Evolutionary conservation across 2,113 vertebrate species (phyloP), one percentile per base, ranked within the genome.

Genomic region (Xerus inauris): DNA sequence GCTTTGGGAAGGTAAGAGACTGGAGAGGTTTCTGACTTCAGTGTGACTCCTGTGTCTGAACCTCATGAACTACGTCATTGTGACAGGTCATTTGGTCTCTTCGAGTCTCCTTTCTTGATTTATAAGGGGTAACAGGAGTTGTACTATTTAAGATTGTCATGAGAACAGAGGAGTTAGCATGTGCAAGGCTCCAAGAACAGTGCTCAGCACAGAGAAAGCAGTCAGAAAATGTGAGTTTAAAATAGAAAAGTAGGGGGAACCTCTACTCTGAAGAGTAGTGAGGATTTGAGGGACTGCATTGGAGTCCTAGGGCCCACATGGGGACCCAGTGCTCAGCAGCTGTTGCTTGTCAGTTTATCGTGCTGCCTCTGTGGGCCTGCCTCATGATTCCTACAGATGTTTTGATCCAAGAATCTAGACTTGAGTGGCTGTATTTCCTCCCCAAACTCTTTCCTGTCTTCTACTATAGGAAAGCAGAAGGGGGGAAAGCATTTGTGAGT

Each of bases 191-290:
- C 38, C 22, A 1, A 75, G 47, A n/a, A 59, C 59, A 16, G 30
- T 49, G 35, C 12, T 67, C 67, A 40, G 19, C 38, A 65, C 30
- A 90, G 49, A 81, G 65, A 75, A 85, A 42, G 32, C 30, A 49
- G n/a, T 79, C 72, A 69, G 45, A 73, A 51, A 92, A 51, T 92
- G 16, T 94, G 86, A 73, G 35, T 85, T 64, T 86, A 40, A 83
- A 73, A 47, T 30, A 51, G 32, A 76, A 30, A 40, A 1, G 14
- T 13, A 1, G 38, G n/a, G 42, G 26, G n/a, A 11, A 28, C n/a
- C 20, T 19, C 17, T 26, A 4, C 49, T 28, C 5, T 51, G 28
- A n/a, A 45, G 42, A 40, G n/a, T 16, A 47, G 51, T 62, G 35
- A 90, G 65, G 38, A 4, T 67, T 51, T n/a, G 45, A 38, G 47